Evolutionary conservation across 2,888 invertebrate species (phyloP).

Genomic region (Mechanitis mazaeus): DNA sequence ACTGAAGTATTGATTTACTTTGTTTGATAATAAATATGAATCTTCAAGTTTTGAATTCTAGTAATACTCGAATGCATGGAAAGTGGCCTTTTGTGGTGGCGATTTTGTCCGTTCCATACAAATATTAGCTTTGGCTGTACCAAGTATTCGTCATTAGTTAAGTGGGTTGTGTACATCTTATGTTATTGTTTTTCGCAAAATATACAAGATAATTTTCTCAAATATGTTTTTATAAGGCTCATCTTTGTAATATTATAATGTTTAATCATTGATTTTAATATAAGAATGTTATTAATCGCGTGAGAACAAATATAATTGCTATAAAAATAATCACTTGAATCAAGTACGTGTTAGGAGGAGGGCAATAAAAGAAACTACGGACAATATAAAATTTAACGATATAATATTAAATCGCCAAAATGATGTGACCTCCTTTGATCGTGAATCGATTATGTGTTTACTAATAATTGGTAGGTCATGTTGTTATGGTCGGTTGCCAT

Average conservation of each 20-base stretch:
- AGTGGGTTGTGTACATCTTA: background rate
- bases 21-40: conserved; percentile 22
- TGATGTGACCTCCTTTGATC: conserved; percentile 43
- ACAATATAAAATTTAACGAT: conserved; percentile 76
- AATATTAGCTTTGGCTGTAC: too few relatives aligned
- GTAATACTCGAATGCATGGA: background rate
- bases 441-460: conserved; percentile 33
- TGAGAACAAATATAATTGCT: conserved; percentile 68
- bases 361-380: conserved; percentile 71
- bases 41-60: conserved; percentile 14
- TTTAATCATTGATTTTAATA: background rate
- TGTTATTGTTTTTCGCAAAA: background rate
- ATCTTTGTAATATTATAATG: too few relatives aligned
- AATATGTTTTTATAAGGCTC: too few relatives aligned
- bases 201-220: too few relatives aligned
- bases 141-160: too few relatives aligned
- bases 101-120: too few relatives aligned
- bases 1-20: conserved; percentile 27
- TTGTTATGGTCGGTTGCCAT: conserved; percentile 46
- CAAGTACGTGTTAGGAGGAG: conserved; percentile 63
- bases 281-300: conserved; percentile 54
- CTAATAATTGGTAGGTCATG: conserved; percentile 42
- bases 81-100: too few relatives aligned
- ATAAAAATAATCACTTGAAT: conserved; percentile 63
- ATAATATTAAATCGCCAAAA: conserved; percentile 65